phyloP scores from a whole-genome alignment of 2,797 vertebrate species.

The Hapalemur alaotrensis region DNA sequence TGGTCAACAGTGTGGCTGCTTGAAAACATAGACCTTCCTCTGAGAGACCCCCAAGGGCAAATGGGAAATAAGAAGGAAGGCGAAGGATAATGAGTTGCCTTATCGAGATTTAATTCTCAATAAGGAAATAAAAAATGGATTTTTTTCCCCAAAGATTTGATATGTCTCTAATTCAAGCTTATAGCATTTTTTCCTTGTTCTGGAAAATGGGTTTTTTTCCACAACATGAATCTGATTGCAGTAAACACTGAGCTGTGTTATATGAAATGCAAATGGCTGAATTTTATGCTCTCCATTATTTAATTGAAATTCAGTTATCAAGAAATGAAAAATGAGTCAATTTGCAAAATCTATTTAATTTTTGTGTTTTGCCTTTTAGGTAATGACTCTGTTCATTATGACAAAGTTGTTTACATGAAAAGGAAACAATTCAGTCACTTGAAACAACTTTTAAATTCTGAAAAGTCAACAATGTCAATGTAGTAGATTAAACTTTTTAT shows the following conservation, averaged over 20 bases:
- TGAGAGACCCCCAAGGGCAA: not conserved
- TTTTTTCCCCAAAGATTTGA: not conserved
- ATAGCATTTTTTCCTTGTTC: not conserved
- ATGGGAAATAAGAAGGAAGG: not conserved
- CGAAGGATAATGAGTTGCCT: not conserved
- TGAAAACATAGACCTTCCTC: not conserved
- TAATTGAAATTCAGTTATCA: not conserved
- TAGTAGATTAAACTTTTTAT: not conserved
- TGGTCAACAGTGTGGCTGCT: not conserved
- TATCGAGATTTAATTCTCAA: not conserved
- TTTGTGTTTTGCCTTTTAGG: not conserved
- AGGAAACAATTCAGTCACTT: not conserved
- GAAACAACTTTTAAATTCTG: not conserved
- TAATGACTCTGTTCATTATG: not conserved
- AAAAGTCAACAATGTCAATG: not conserved
- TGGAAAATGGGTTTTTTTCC: not conserved
- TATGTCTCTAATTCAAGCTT: not conserved
- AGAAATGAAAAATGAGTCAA: constrained; percentile 1
- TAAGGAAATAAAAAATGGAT: not conserved
- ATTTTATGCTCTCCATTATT: not conserved
- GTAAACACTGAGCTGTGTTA: not conserved
- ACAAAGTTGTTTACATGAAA: constrained; percentile 6
- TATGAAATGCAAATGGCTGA: not conserved
- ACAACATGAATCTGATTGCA: not conserved
- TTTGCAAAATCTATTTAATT: not conserved